Base-by-base conservation (phyloP, 2,888 invertebrate species). In the Melangyna quadrimaculata region DNA sequence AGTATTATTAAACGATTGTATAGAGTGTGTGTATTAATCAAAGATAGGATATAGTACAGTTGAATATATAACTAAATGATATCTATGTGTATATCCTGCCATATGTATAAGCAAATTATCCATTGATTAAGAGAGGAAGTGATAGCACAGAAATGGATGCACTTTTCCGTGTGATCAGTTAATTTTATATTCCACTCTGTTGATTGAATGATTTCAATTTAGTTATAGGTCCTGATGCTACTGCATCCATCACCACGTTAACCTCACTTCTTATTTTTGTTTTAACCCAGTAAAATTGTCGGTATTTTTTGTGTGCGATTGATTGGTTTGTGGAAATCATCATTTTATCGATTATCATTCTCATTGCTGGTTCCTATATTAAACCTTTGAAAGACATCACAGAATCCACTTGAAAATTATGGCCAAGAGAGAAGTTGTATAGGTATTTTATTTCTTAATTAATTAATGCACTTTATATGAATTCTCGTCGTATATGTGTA, bases 371-470 rank as follows among this genome's bases (percentile, higher is more conserved):
- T 22, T n/a, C n/a, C n/a, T n/a, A n/a, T n/a, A n/a, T n/a, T n/a
- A 48, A 29, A 67, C 22, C 19, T 81, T 81, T 53, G 24, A 65
- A 75, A 32, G 65, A 71, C 71, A 81, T 71, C 43, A 3, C 19
- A 69, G 37, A 17, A 65, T 35, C 61, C 69, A 74, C 79, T 79
- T 79, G 65, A 74, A 79, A 40, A 63, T 37, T 55, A 57, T 53
- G 35, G 45, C 37, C 43, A 74, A 75, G 22, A 48, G 48, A 12
- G 48, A 45, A 59, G 45, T 57, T 37, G n/a, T n/a, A 74, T 71
- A 3, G 0, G 71, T 43, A 79, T 59, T 79, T 32, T 75, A 84
- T 84, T 79, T 70, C 79, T 75, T 83, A 79, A 84, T 84, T 84
- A 84, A 84, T 84, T 79, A 75, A 71, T 57, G 70, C 83, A 74